A percentile compares a stretch with the other conserved stretches of the same genome.
phyloP scores from a whole-genome alignment of 2,113 vertebrate species.

The Lophura nycthemera region DNA sequence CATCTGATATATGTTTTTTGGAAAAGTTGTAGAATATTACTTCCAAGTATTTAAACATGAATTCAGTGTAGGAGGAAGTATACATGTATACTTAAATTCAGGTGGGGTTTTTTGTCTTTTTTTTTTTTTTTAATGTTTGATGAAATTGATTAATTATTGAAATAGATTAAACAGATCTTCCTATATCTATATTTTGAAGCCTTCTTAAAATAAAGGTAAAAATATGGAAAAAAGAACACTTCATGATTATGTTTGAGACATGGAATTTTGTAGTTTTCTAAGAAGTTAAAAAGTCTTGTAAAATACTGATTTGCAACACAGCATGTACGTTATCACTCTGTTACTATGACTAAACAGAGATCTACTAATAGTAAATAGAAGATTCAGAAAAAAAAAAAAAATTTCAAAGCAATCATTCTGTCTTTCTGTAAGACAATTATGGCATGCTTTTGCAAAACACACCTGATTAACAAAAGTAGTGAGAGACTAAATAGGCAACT shows the following conservation, averaged over 20 bases:
- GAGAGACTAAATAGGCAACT: neutral
- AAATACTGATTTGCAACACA: neutral
- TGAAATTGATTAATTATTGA: neutral
- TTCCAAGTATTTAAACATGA: neutral
- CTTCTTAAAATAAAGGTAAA: neutral
- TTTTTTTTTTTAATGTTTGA: no score
- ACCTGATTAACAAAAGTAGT: neutral
- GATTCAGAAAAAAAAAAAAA: neutral
- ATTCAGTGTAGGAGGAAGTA: neutral
- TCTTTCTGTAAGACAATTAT: neutral
- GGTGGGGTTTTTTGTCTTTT: accelerated
- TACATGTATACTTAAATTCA: neutral
- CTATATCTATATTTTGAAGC: neutral
- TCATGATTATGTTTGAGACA: neutral
- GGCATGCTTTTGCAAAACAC: neutral
- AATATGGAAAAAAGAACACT: neutral
- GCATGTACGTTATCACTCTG: neutral
- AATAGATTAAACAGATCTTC: accelerated
- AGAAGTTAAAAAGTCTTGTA: neutral
- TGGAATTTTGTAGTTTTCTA: neutral
- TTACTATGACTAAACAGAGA: neutral
- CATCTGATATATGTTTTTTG: neutral
- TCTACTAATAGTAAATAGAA: neutral
- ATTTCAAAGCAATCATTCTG: neutral
- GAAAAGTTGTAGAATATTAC: neutral